phyloP scores from a whole-genome alignment of 2,888 invertebrate species.

The Conops quadrifasciatus region DNA sequence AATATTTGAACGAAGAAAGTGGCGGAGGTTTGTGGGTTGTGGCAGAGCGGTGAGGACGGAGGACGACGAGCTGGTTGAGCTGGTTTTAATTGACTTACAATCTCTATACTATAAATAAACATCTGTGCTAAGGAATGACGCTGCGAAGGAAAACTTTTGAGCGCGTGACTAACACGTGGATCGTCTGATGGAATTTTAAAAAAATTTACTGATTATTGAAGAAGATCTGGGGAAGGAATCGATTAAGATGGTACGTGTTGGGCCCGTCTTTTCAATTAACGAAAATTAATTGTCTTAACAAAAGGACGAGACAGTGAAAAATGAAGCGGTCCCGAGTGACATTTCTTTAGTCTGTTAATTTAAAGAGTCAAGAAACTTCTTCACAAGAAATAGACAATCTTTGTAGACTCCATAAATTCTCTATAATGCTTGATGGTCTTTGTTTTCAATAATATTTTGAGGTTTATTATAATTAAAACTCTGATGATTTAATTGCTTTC shows the following conservation, averaged over 20 bases:
- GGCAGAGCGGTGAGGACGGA: too few relatives aligned
- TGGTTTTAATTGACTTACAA: not conserved
- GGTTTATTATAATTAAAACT: too few relatives aligned
- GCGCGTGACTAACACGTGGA: not conserved
- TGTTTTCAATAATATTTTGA: not conserved
- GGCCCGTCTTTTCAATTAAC: constrained; percentile 10
- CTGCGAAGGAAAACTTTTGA: not conserved
- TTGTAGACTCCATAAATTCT: too few relatives aligned
- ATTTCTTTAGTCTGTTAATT: not conserved
- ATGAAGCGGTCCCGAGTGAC: not conserved
- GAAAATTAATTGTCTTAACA: constrained; percentile 17
- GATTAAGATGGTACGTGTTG: not conserved
- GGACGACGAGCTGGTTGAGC: not conserved
- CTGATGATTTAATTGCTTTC: not conserved
- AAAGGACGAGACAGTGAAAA: not conserved
- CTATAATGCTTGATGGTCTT: not conserved
- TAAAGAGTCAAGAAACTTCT: not conserved
- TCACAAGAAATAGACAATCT: not conserved
- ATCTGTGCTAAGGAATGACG: not conserved
- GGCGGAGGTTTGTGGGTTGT: too few relatives aligned
- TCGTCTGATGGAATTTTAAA: not conserved
- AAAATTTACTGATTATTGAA: not conserved
- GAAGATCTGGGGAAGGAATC: not conserved
- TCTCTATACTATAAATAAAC: not conserved
- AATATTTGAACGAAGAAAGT: too few relatives aligned